Evolutionary conservation across 2,113 vertebrate genomes (phyloP).

Genomic region (Dromaius novaehollandiae): DNA sequence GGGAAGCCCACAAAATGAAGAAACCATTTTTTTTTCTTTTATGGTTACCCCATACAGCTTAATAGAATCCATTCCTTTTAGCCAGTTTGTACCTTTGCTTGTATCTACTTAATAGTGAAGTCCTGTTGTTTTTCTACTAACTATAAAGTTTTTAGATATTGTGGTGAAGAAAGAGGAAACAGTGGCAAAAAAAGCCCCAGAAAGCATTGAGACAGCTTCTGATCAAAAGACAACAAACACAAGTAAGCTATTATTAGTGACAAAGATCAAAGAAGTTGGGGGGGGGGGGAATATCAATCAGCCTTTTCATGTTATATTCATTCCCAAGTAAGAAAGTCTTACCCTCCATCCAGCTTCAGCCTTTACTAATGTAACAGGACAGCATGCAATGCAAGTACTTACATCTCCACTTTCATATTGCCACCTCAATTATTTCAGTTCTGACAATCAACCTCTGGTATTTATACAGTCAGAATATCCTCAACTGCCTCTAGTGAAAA

Average conservation of each 20-base stretch:
- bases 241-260: not conserved
- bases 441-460: not conserved
- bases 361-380: not conserved
- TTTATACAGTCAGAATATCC: not conserved
- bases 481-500: not conserved
- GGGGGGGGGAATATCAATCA: not conserved
- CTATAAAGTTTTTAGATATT: not conserved
- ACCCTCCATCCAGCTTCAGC: not conserved
- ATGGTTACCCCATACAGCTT: not conserved
- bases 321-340: not conserved
- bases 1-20: conserved; percentile 38
- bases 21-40: not conserved
- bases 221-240: not conserved
- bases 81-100: not conserved
- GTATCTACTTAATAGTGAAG: not conserved
- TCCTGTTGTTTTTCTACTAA: not conserved
- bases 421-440: not conserved
- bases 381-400: not conserved
- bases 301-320: not conserved
- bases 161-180: not conserved
- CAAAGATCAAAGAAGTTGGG: not conserved
- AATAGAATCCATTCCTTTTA: not conserved
- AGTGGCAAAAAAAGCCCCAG: not conserved
- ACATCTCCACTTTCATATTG: not conserved
- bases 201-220: not conserved